phyloP scores from a whole-genome alignment of 2,888 invertebrate species.

The Mythimna albipuncta region DNA sequence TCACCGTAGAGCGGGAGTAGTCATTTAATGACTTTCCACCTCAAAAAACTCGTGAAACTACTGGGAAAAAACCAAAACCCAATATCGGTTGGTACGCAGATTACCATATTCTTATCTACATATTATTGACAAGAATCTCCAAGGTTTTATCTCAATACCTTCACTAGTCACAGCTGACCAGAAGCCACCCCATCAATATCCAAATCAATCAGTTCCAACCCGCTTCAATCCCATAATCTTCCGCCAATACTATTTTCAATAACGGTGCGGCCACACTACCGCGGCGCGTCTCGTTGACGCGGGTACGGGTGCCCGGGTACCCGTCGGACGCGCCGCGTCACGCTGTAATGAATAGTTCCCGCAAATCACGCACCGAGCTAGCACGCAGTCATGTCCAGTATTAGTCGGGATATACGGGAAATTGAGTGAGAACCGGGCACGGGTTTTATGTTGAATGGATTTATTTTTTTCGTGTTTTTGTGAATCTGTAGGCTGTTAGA shows the following conservation, averaged over 20 bases:
- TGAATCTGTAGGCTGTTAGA: neutral
- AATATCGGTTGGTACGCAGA: no score
- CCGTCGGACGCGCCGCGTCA: conserved; percentile 53
- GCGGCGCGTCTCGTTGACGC: conserved; percentile 44
- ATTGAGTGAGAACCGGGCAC: conserved; percentile 2
- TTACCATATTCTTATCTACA: no score
- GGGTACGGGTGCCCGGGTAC: conserved; percentile 40
- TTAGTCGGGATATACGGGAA: conserved; percentile 13
- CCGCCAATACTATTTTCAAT: conserved; percentile 37
- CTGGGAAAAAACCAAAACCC: no score
- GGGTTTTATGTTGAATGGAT: conserved; percentile 1
- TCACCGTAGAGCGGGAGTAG: no score
- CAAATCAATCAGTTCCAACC: conserved; percentile 36
- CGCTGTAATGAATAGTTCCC: conserved; percentile 64
- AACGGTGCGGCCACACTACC: conserved; percentile 29
- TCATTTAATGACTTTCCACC: no score
- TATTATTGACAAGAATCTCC: neutral
- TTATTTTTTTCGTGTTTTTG: conserved; percentile 15
- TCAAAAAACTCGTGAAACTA: no score
- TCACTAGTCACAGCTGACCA: no score
- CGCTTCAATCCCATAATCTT: conserved; percentile 10
- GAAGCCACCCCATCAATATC: conserved; percentile 4
- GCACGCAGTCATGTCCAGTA: conserved; percentile 28
- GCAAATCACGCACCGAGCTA: conserved; percentile 57
- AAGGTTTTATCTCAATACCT: neutral